Evolutionary conservation across 2,113 vertebrate genomes (phyloP).

Genomic region (Pampusana beccarii): DNA sequence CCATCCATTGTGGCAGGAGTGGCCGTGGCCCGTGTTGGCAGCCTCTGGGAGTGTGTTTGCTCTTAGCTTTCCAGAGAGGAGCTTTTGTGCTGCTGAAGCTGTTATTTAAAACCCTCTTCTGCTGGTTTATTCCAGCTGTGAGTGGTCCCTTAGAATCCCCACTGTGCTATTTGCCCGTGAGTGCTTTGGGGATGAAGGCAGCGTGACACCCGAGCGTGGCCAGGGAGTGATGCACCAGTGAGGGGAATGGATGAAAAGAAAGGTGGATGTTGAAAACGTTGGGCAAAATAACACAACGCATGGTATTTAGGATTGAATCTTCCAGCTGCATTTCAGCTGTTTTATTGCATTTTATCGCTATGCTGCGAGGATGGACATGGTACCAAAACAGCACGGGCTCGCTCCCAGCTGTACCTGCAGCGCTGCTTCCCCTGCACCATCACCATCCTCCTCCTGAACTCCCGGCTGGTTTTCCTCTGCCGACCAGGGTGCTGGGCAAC

Average conservation of each 20-base stretch:
- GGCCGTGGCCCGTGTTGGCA: neutral
- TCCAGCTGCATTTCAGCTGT: neutral
- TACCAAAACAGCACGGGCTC: fast-evolving
- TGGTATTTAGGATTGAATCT: neutral
- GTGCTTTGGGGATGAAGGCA: neutral
- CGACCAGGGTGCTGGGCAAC: neutral
- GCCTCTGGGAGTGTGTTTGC: fast-evolving
- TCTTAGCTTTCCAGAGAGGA: neutral
- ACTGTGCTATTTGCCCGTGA: neutral
- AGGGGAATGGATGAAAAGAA: neutral
- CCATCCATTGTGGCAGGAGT: neutral
- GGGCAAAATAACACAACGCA: neutral
- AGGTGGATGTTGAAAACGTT: neutral
- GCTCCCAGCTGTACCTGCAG: fast-evolving
- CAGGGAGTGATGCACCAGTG: neutral
- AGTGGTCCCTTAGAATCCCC: neutral
- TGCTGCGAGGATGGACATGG: fast-evolving
- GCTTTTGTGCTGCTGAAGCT: neutral
- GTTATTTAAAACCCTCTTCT: neutral
- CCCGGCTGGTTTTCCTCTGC: neutral
- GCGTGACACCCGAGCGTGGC: fast-evolving
- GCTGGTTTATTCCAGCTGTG: neutral
- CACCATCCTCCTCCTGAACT: neutral
- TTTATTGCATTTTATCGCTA: fast-evolving
- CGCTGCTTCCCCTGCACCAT: neutral